A percentile compares a stretch with the other conserved stretches of the same genome.
Conservation (phyloP, 2,888 invertebrate genomes). For the Chloromyia formosa region DNA sequence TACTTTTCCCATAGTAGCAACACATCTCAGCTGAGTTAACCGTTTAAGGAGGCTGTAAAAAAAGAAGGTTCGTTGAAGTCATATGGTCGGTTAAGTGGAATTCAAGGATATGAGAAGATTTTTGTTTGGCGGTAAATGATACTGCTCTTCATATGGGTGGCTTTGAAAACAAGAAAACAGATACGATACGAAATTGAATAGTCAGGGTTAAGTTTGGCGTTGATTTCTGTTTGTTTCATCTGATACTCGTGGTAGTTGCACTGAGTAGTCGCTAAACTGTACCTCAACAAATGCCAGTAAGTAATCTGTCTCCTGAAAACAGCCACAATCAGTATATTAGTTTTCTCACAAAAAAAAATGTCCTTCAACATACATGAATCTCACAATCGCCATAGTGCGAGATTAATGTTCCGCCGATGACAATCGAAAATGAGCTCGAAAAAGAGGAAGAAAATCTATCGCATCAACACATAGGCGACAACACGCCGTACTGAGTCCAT, state of each 20-base stretch:
- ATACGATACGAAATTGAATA: too few relatives aligned
- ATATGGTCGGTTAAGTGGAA: not conserved
- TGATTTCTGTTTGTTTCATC: too few relatives aligned
- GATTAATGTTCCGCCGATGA: conserved; percentile 2
- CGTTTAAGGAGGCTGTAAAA: not conserved
- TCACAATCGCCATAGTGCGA: not conserved
- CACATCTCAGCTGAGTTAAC: conserved; percentile 1
- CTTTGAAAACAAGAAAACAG: too few relatives aligned
- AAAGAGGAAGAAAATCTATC: conserved; percentile 23
- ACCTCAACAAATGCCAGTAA: too few relatives aligned
- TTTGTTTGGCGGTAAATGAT: conserved; percentile 15
- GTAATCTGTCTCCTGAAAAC: too few relatives aligned
- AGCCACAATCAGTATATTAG: too few relatives aligned
- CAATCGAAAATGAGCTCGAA: not conserved
- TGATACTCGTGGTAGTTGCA: too few relatives aligned
- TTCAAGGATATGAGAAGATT: conserved; percentile 27
- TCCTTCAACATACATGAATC: too few relatives aligned
- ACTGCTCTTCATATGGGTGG: not conserved
- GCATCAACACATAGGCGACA: conserved; percentile 11
- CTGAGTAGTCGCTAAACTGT: too few relatives aligned
- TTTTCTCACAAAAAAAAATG: too few relatives aligned
- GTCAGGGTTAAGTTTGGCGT: too few relatives aligned
- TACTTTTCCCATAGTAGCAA: conserved; percentile 10
- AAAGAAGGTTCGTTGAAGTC: not conserved
- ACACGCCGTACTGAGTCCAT: conserved; percentile 21